Evolutionary conservation across 37 sponge, comb jelly and placozoan species (phyloP), one percentile per base, ranked within the genome.

Genomic region (Oopsacas minuta): DNA sequence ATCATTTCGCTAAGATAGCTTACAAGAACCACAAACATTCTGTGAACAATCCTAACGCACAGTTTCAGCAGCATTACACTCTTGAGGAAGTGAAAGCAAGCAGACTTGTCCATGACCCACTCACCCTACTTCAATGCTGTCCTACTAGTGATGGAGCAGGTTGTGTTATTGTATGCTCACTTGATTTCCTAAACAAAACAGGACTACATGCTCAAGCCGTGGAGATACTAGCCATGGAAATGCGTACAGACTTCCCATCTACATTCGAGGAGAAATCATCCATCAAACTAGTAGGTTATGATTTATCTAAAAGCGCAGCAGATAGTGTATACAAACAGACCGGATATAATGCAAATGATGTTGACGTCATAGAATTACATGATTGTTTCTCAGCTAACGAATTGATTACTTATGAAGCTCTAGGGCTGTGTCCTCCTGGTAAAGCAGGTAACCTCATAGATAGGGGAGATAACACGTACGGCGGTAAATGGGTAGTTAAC

Each of bases 341-440:
- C 1, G 96, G 96, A 0, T 83, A 84, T 46, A 39, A 42, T 25
- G 90, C 90, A 0, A 30, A 38, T 30, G 90, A 95, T 17, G 94
- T 95, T 36, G 89, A 93, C 38, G 96, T 95, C 30, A 87, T 95
- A 37, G 96, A 95, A 42, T 87, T 95, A 0, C 96, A 95, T 39
- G 96, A 95, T 85, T 95, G 96, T 85, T 95, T 95, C 86, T 92
- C 96, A 37, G 86, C 92, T 37, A 95, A 95, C 81, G 96, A 95
- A 82, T 86, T 95, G 75, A 95, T 95, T 83, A 85, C 93, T 0
- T 95, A 95, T 39, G 96, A 95, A 83, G 96, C 94, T 34, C 89
- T 95, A 52, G 94, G 96, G 0, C 94, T 95, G 32, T 95, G 96
- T 82, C 37, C 88, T 22, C 88, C 85, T 46, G 96, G 96, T 52